Conservation (phyloP, 2,113 vertebrate genomes). For the Calonectris borealis region DNA sequence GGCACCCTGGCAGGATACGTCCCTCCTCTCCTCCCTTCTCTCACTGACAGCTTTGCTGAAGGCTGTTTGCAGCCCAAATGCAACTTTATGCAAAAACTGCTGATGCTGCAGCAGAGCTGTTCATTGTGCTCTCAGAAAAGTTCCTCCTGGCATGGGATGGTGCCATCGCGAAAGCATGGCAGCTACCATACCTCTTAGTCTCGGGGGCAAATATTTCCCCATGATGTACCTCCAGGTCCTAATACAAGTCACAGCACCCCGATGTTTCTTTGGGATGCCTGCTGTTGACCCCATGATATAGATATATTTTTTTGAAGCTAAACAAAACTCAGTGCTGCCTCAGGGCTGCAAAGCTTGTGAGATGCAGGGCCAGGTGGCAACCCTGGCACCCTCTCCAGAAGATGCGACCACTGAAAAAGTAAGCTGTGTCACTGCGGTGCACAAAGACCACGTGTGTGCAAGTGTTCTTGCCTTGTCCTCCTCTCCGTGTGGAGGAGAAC, state of each 20-base stretch:
- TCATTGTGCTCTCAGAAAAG: not conserved
- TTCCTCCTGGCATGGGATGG: not conserved
- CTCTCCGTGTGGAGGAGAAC: not conserved
- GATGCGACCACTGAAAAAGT: not conserved
- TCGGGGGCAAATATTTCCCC: not conserved
- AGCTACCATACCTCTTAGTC: not conserved
- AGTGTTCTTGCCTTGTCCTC: not conserved
- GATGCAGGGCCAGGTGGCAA: not conserved
- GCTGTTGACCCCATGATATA: not conserved
- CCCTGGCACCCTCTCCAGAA: not conserved
- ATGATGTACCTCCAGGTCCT: not conserved
- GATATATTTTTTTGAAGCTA: not conserved
- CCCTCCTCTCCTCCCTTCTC: not conserved
- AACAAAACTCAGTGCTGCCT: not conserved
- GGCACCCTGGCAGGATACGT: not conserved
- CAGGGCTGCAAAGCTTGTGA: not conserved
- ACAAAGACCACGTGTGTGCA: fast-evolving
- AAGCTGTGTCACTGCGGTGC: not conserved
- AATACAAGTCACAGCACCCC: not conserved
- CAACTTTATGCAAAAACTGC: not conserved
- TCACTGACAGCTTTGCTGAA: not conserved
- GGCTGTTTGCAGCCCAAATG: not conserved
- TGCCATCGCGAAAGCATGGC: not conserved
- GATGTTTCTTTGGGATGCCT: not conserved
- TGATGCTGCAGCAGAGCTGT: not conserved